Conservation (phyloP, 2,888 invertebrate genomes). For the Lycocerus yunnanus region DNA sequence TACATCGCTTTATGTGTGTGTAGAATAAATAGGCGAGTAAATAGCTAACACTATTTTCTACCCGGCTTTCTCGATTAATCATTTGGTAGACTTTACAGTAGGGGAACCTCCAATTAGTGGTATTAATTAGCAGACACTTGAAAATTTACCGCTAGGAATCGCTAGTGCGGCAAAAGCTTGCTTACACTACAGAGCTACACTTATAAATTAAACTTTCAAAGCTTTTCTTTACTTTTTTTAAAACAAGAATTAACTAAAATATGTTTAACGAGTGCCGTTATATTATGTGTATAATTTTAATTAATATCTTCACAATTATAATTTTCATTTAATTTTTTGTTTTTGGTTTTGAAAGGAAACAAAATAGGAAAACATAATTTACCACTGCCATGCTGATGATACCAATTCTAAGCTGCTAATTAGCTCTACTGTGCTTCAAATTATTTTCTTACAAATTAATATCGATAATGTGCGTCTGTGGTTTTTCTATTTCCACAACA, state of each 20-base stretch:
- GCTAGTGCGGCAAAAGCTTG: slow-evolving; percentile 30
- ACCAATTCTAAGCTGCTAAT: background rate
- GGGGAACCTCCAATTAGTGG: slow-evolving; percentile 55
- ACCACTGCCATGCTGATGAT: background rate
- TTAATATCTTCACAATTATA: background rate
- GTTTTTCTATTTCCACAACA: too few relatives aligned
- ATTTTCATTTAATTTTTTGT: background rate
- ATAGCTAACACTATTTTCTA: background rate
- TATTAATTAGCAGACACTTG: slow-evolving; percentile 56
- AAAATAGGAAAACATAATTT: background rate
- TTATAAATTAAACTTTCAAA: slow-evolving; percentile 31
- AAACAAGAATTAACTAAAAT: background rate
- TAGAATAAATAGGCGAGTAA: slow-evolving; percentile 31
- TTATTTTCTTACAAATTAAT: too few relatives aligned
- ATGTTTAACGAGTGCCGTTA: background rate
- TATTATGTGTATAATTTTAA: background rate
- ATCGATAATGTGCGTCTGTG: too few relatives aligned
- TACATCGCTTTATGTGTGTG: slow-evolving; percentile 40
- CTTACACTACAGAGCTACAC: slow-evolving; percentile 32
- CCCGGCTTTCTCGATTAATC: slow-evolving; percentile 18
- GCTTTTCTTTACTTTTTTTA: background rate
- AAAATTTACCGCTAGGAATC: slow-evolving; percentile 38
- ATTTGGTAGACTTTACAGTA: slow-evolving; percentile 37
- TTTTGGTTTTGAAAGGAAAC: background rate
- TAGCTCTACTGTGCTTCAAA: too few relatives aligned